Evolutionary conservation across 2,797 vertebrate species (phyloP).

Genomic region (Loriculus beryllinus): DNA sequence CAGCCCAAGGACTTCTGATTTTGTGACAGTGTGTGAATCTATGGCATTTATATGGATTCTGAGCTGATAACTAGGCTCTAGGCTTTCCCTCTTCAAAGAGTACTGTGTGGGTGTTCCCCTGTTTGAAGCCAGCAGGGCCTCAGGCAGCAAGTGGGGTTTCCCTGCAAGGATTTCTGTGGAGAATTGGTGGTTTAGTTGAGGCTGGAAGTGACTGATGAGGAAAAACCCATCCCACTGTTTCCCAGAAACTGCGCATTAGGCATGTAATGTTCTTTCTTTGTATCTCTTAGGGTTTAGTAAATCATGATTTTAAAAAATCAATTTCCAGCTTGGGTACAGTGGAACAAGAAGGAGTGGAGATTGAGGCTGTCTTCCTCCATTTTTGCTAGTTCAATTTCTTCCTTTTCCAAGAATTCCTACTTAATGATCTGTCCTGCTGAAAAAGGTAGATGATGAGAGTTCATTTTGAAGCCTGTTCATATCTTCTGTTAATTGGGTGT

Average conservation of each 20-base stretch:
- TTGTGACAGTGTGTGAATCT: not conserved
- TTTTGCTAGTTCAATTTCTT: not conserved
- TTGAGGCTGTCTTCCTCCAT: not conserved
- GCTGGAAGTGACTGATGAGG: not conserved
- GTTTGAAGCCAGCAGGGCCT: not conserved
- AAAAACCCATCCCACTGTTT: not conserved
- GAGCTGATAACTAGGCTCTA: not conserved
- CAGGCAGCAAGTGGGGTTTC: not conserved
- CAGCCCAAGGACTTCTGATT: not conserved
- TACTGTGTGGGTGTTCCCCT: not conserved
- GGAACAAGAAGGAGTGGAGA: not conserved
- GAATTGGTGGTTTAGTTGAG: not conserved
- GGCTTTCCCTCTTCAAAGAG: not conserved
- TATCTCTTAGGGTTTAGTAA: not conserved
- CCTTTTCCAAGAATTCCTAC: not conserved
- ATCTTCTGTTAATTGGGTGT: not conserved
- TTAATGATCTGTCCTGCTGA: not conserved
- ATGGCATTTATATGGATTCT: not conserved
- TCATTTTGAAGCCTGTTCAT: not conserved
- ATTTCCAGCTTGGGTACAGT: not conserved
- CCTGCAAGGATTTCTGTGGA: not conserved
- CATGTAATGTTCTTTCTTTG: fast-evolving
- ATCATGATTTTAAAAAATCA: not conserved
- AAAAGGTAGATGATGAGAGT: not conserved
- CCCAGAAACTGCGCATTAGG: not conserved